Conservation (phyloP, 1,140 invertebrate species). For the Hestina assimilis region DNA sequence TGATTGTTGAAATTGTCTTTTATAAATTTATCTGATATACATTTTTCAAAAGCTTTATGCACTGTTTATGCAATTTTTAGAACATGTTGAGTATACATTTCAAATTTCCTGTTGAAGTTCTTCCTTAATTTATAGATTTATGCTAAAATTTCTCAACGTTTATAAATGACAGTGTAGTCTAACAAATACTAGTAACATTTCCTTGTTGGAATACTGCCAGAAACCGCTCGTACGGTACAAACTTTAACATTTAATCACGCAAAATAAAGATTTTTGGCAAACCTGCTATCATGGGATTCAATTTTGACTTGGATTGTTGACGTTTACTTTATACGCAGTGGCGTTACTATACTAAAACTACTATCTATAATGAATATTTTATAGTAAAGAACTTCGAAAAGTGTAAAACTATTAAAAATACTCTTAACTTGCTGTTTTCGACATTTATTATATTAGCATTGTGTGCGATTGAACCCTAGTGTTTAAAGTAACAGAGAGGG, state of each 20-base stretch:
- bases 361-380: too few relatives aligned
- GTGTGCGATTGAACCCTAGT: too few relatives aligned
- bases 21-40: neutral
- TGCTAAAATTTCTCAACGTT: neutral
- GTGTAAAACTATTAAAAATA: too few relatives aligned
- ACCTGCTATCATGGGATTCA: conserved; percentile 12
- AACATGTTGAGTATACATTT: neutral
- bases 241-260: conserved; percentile 24
- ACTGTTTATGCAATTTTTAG: neutral
- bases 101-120: neutral
- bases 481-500: too few relatives aligned
- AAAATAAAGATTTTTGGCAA: conserved; percentile 26
- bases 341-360: too few relatives aligned
- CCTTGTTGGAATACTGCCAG: conserved; percentile 23
- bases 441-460: too few relatives aligned
- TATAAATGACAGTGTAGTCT: conserved; percentile 2
- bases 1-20: too few relatives aligned
- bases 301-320: too few relatives aligned
- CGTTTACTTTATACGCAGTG: neutral
- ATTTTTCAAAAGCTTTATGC: neutral
- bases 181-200: conserved; percentile 13
- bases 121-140: neutral
- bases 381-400: too few relatives aligned
- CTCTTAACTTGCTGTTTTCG: too few relatives aligned
- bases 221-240: conserved; percentile 12